Evolutionary conservation across 2,113 vertebrate genomes (phyloP), one percentile per base, ranked within the genome.

Genomic region (Perca fluviatilis): DNA sequence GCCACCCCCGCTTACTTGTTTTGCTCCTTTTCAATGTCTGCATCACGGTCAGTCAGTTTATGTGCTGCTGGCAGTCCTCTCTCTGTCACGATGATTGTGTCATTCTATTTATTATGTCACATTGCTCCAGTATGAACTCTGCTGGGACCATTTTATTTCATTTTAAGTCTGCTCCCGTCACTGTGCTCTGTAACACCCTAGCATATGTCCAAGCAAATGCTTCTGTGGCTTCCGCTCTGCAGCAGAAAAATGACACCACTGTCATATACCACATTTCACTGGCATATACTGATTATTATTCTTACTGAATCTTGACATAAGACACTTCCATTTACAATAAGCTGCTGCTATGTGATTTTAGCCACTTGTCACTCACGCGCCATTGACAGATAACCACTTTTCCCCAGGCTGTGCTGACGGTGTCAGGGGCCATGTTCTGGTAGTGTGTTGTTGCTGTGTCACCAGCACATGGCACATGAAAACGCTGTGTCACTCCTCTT

Each of bases 51-150:
- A 36, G 1, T 61, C 9, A 14, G 19, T 56, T 40, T 18, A 14
- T 47, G 80, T n/a, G 65, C 47, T 50, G 60, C 25, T 67, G 69
- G 61, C 63, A 2, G 23, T 33, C 69, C 33, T 82, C 1, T 2
- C 23, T 62, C 49, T 49, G 25, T 60, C 25, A 21, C 16, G 25
- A 33, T 51, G 40, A 30, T 50, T 61, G 23, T 61, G 77, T 63
- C 27, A 70, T 63, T 46, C 51, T 58, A 74, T 62, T 74, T 23
- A 57, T n/a, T n/a, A 18, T 43, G 43, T 50, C 46, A 25, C 13
- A 12, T 25, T 49, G 30, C 36, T 67, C 10, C 51, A 47, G 23
- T 0, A 9, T 66, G 36, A 63, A 60, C 18, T 49, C 71, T 46
- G 14, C 49, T 25, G 23, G 0, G 9, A 74, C 65, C 18, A n/a